Percentiles rank a stretch among this genome's conserved stretches.
Conservation (phyloP, 2,113 vertebrate species). For the Carlito syrichta region DNA sequence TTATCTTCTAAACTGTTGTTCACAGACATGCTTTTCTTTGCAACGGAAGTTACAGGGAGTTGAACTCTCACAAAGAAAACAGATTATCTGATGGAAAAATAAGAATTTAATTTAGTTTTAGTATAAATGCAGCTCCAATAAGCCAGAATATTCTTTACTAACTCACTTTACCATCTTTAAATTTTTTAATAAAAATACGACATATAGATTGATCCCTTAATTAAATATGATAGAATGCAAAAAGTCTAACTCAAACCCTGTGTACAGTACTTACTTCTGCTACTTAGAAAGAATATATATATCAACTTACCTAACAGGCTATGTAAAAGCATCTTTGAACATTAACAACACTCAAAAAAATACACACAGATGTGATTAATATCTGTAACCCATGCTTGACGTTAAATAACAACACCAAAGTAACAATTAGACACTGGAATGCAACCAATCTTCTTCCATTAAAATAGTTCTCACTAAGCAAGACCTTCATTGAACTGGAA, state of each 20-base stretch:
- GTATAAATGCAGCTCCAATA: background rate
- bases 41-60: background rate
- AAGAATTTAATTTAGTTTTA: slow-evolving; percentile 34
- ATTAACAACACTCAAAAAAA: background rate
- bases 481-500: background rate
- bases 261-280: background rate
- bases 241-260: background rate
- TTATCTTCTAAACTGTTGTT: slow-evolving; percentile 16
- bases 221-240: slow-evolving; percentile 2
- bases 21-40: background rate
- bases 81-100: background rate
- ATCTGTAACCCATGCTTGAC: background rate
- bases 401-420: background rate
- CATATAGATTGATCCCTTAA: background rate
- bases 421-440: background rate
- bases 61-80: slow-evolving; percentile 12
- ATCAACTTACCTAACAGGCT: background rate
- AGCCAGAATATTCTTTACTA: background rate
- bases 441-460: background rate
- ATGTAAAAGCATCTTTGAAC: background rate
- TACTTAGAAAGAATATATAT: background rate
- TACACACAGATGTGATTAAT: background rate
- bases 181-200: background rate
- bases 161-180: slow-evolving; percentile 4
- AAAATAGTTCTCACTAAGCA: background rate